These are phyloP conservation scores for Bos indicus DNA, from an alignment of 2,113 vertebrate genomes.

Conservation along the genomic window DNA sequence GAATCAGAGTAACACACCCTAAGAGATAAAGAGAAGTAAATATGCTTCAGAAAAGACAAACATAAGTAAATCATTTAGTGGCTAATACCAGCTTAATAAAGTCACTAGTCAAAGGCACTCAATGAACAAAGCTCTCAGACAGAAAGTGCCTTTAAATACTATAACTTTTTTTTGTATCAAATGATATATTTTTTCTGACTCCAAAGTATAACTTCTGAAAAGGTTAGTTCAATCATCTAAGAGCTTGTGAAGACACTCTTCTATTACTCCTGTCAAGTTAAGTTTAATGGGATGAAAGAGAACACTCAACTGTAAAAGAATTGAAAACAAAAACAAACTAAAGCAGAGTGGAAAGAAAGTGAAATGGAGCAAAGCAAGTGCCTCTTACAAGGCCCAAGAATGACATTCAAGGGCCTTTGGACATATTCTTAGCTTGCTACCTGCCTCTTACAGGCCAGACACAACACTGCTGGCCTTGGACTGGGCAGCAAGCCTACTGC, in stretches of 20 bases:
- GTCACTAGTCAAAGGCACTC: not conserved
- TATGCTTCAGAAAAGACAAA: not conserved
- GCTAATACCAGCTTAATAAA: not conserved
- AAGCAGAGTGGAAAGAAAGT: slow-evolving; percentile 66
- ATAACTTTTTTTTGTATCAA: slow-evolving; percentile 5
- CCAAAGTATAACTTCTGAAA: not conserved
- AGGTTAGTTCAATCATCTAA: not conserved
- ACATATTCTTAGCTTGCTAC: slow-evolving; percentile 81
- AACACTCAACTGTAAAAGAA: slow-evolving; percentile 19
- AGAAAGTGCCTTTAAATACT: not conserved
- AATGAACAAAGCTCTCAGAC: not conserved
- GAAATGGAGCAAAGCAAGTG: slow-evolving; percentile 82
- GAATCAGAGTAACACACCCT: not conserved
- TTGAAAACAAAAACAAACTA: slow-evolving; percentile 23
- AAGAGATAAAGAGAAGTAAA: not conserved
- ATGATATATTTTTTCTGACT: not conserved
- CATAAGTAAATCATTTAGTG: not conserved
- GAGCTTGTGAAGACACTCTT: not conserved
- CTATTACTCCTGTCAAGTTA: not conserved
- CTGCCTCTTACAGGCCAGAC: slow-evolving; percentile 96
- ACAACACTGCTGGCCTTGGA: slow-evolving; percentile 86
- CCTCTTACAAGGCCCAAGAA: slow-evolving; percentile 94
- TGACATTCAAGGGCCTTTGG: slow-evolving; percentile 75
- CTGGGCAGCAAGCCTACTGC: slow-evolving; percentile 80
- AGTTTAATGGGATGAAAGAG: slow-evolving; percentile 1